Base-by-base conservation (phyloP, 2,797 vertebrate genomes). In the Eulemur albifrons region DNA sequence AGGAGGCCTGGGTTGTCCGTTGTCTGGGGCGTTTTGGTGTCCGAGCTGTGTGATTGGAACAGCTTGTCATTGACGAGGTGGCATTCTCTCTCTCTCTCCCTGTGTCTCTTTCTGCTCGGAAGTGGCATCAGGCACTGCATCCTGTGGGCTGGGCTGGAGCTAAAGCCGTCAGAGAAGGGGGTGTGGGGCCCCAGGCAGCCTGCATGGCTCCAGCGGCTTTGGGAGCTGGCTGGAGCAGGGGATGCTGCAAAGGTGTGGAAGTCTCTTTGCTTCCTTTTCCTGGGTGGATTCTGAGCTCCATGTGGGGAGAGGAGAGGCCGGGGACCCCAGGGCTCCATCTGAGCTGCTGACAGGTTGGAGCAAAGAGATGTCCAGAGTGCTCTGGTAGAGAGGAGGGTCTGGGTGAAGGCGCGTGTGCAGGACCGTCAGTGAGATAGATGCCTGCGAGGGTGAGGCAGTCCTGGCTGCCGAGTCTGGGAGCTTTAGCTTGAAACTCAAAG, bases 81-180 rank as follows among this genome's bases (percentile, higher is more conserved):
- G 88, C 35, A 96, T 38, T 92, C 63, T 86, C 35, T 63, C 14
- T 86, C 57, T 85, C 8, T 92, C 43, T 85, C 88, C 67, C 72
- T 27, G 35, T 75, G 50, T 81, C 52, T 59, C 54, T 92, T 63
- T 93, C 73, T 94, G 96, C 54, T 96, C 2, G 67, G 97, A 97
- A 92, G 94, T 97, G 88, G 97, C 90, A 92, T 90, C 57, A 96
- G 97, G 25, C 76, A 79, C 94, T 73, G 97, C 88, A 93, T 96
- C 96, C 95, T 91, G 96, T 97, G 93, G 95, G 83, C 72, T 97
- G 97, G 97, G 93, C 90, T 95, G 95, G 92, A 92, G 94, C 61
- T 96, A 65, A 86, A 82, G 94, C 92, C 73, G 80, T 94, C 0
- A 0, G 94, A 95, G 90, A 82, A 95, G 76, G 45, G 96, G 87